Base-by-base conservation (phyloP, 30 jellyfish, hydroid and myxozoan species). In the Pelagia noctiluca region DNA sequence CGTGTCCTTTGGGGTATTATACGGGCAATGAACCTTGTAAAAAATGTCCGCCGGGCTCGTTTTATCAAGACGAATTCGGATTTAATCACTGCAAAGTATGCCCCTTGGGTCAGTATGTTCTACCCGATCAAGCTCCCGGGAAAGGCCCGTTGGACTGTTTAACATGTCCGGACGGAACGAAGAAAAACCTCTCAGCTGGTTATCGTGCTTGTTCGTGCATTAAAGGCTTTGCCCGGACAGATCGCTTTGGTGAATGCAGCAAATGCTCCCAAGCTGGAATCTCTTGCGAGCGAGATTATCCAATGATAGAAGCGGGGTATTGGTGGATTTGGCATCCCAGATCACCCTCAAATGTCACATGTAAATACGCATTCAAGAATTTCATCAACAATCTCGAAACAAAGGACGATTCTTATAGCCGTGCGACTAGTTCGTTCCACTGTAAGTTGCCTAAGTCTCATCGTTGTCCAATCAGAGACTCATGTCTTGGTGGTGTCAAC, bases 81-180 rank as follows among this genome's bases (percentile, higher is more conserved):
- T 34, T 49, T 22, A 21, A 13, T 26, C 10, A 31, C 35, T 81
- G 91, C 69, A 81, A 81, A 23, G 50, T 11, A 23, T 81, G 91
- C 54, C 83, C 84, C 12, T n/a, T 48, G 31, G 91, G 91, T 29
- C 91, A 81, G 65, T 64, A 10, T 21, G 91, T 81, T 35, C 49
- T 66, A 22, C 84, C 75, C 37, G 76, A 81, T 1, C 19, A 36
- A 33, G 35, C 86, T 22, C 77, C 83, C n/a, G 91, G 84, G 16
- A 81, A 53, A 33, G 32, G 23, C 5, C 64, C 77, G 2, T 38
- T 57, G 34, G 91, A 81, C 11, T 81, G 91, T 49, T 62, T 25
- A 36, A 81, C 85, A 0, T 81, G 91, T 33, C 91, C 91, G 18
- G 25, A 42, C 24, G 91, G 91, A 24, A 81, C 91, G 46, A 67